phyloP scores from a whole-genome alignment of 2,113 vertebrate species.

The rat (Rattus norvegicus) region DNA sequence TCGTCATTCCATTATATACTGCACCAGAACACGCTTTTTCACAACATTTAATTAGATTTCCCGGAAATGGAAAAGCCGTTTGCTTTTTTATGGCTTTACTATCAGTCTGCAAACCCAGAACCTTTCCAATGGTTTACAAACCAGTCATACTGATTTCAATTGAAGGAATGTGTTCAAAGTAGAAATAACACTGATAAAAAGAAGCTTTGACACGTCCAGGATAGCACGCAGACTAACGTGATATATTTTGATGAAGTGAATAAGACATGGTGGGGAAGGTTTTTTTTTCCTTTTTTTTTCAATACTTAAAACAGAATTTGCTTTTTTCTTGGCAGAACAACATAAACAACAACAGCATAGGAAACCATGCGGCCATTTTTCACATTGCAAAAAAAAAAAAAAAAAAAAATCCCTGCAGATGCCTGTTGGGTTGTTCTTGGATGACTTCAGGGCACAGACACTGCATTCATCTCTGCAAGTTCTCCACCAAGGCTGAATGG shows the following conservation, averaged over 20 bases:
- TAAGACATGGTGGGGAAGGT: conserved; percentile 78
- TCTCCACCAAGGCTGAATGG: conserved; percentile 60
- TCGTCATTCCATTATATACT: conserved; percentile 65
- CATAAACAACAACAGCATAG: conserved; percentile 61
- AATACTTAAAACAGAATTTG: conserved; percentile 68
- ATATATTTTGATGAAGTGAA: conserved; percentile 80
- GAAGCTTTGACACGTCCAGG: conserved; percentile 75
- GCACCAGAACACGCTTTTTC: conserved; percentile 80
- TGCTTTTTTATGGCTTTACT: conserved; percentile 84
- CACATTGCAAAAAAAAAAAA: conserved; percentile 64
- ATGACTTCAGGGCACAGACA: conserved; percentile 66
- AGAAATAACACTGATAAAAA: conserved; percentile 85
- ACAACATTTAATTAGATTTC: conserved; percentile 83
- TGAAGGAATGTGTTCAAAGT: conserved; percentile 85
- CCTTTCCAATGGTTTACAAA: conserved; percentile 86
- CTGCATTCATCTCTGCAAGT: conserved; percentile 71
- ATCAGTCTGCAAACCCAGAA: conserved; percentile 86
- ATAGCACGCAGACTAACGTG: conserved; percentile 82
- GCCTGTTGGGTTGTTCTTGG: conserved; percentile 78
- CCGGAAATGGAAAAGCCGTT: conserved; percentile 85
- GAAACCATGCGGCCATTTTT: conserved; percentile 65
- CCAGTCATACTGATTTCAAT: conserved; percentile 83
- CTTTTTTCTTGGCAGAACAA: conserved; percentile 64
- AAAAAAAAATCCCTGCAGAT: conserved; percentile 64
- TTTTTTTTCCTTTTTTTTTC: conserved; percentile 71